These are phyloP conservation scores for Cichlasoma orientale DNA, from an alignment of 2,797 vertebrate species.

Conservation along the genomic window DNA sequence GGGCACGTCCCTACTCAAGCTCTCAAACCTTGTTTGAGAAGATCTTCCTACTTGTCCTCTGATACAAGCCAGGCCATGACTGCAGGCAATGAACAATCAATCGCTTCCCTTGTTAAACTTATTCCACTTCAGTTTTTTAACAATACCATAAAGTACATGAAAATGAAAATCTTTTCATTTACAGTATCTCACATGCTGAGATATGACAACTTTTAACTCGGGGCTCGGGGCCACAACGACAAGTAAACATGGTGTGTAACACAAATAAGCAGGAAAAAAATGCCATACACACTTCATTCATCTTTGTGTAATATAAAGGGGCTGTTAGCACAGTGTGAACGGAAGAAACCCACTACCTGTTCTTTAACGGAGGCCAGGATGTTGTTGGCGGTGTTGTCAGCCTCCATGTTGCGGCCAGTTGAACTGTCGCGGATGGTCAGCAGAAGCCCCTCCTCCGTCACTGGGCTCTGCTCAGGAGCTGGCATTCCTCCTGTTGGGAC, in stretches of 20 bases:
- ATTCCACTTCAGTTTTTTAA: constrained; percentile 17
- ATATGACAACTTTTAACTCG: not conserved
- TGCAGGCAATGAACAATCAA: constrained; percentile 29
- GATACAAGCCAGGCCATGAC: constrained; percentile 37
- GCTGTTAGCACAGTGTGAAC: not conserved
- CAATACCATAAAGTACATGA: constrained; percentile 11
- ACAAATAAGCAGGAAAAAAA: not conserved
- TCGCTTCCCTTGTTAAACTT: not conserved
- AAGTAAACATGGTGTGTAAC: constrained; percentile 3
- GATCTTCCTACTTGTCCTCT: constrained; percentile 44
- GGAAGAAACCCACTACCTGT: constrained; percentile 81
- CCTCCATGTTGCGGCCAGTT: constrained; percentile 87
- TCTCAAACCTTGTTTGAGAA: constrained; percentile 38
- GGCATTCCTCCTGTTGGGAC: constrained; percentile 90
- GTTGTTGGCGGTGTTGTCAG: constrained; percentile 92
- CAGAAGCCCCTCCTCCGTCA: constrained; percentile 89
- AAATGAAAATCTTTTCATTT: constrained; percentile 2
- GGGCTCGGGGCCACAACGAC: not conserved
- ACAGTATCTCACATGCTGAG: not conserved
- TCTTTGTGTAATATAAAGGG: not conserved
- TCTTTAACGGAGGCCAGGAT: constrained; percentile 99
- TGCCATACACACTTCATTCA: not conserved
- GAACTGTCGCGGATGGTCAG: constrained; percentile 84
- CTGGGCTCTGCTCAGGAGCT: constrained; percentile 89
- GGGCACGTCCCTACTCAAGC: constrained; percentile 51